Percentiles rank a stretch among this genome's conserved stretches.
These are phyloP conservation scores for Peromyscus melanophrys DNA, from an alignment of 2,797 vertebrate genomes.

Conservation along the genomic window DNA sequence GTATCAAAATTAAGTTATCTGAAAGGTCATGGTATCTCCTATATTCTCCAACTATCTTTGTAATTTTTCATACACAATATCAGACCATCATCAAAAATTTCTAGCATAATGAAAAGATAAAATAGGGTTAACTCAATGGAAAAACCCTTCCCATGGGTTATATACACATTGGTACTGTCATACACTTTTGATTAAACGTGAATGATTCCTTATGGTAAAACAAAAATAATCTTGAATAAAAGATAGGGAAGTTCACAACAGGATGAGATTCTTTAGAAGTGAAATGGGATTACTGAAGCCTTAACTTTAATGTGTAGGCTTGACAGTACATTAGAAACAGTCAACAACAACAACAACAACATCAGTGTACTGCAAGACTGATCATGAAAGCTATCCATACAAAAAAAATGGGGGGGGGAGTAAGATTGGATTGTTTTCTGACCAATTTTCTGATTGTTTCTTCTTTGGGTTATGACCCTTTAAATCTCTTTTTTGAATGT, in stretches of 20 bases:
- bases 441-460: neutral
- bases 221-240: neutral
- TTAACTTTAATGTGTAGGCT: neutral
- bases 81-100: neutral
- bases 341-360: neutral
- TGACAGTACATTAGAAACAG: neutral
- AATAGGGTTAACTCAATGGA: neutral
- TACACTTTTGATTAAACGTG: neutral
- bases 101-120: neutral
- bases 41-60: neutral
- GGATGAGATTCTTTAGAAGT: neutral
- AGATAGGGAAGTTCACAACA: neutral
- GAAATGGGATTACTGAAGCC: neutral
- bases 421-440: neutral
- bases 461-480: neutral
- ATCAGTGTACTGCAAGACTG: neutral
- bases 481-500: neutral
- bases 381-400: neutral
- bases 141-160: neutral
- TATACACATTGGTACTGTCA: neutral
- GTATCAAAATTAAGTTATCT: neutral
- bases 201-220: neutral
- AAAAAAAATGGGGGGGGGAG: neutral
- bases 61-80: neutral
- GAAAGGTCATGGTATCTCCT: neutral